phyloP scores from a whole-genome alignment of 1,140 invertebrate genomes.

The Drosophila pseudoananassae region DNA sequence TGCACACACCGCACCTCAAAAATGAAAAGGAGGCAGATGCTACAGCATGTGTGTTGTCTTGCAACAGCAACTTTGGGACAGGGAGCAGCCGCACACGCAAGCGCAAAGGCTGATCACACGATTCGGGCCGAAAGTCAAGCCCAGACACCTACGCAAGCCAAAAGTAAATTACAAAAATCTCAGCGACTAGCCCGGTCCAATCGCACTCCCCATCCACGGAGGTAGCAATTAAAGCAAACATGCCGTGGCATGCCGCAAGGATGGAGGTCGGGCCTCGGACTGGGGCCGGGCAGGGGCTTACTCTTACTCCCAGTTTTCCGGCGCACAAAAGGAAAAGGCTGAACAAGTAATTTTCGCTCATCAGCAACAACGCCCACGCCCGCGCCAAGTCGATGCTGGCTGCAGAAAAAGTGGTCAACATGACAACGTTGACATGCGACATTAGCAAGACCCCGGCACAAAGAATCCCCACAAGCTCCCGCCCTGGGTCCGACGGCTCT shows the following conservation, averaged over 20 bases:
- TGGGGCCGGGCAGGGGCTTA: background rate
- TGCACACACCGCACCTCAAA: conserved; percentile 70
- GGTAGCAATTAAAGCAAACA: conserved; percentile 72
- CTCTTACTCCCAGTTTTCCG: background rate
- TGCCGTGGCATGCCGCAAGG: conserved; percentile 36
- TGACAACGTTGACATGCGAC: conserved; percentile 79
- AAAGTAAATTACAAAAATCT: conserved; percentile 39
- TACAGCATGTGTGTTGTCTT: conserved; percentile 4
- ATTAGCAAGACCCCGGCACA: conserved; percentile 55
- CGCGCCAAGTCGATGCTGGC: conserved; percentile 14
- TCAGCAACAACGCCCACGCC: conserved; percentile 63
- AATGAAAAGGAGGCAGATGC: conserved; percentile 38
- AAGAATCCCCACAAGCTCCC: conserved; percentile 9
- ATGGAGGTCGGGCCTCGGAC: background rate
- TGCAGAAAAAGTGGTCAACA: conserved; percentile 72
- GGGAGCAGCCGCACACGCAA: conserved; percentile 39
- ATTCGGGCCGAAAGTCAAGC: conserved; percentile 15
- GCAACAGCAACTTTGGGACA: conserved; percentile 4
- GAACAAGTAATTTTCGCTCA: conserved; percentile 66
- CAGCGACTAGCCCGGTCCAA: background rate
- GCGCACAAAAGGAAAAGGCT: conserved; percentile 25
- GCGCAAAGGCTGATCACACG: conserved; percentile 36
- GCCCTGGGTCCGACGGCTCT: background rate
- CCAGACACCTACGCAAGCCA: conserved; percentile 43
- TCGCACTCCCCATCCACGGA: conserved; percentile 13